Evolutionary conservation across 2,888 invertebrate species (phyloP).

Genomic region (Ceraclea dissimilis): DNA sequence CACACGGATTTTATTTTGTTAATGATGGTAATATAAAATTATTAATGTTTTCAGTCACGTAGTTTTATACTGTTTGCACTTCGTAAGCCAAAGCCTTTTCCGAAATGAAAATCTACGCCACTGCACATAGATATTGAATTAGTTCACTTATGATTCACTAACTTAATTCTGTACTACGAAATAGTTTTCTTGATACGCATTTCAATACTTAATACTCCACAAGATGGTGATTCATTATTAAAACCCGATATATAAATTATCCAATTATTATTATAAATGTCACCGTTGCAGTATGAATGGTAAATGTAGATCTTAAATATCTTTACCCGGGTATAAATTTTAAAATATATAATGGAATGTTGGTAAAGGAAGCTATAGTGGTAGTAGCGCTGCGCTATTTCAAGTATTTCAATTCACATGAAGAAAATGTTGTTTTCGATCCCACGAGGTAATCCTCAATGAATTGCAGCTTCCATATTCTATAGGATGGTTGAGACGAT

Average conservation of each 20-base stretch:
- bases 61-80: too few relatives aligned
- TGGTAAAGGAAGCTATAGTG: neutral
- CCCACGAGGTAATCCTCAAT: neutral
- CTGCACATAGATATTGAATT: too few relatives aligned
- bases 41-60: too few relatives aligned
- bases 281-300: neutral
- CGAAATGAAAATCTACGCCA: too few relatives aligned
- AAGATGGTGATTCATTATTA: too few relatives aligned
- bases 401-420: conserved; percentile 1
- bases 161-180: too few relatives aligned
- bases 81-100: too few relatives aligned
- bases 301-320: neutral
- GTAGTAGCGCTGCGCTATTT: neutral
- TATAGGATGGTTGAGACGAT: neutral
- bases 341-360: neutral
- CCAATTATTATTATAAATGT: neutral
- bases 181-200: too few relatives aligned
- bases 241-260: neutral
- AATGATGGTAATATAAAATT: too few relatives aligned
- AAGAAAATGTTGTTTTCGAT: neutral
- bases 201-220: too few relatives aligned
- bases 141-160: too few relatives aligned
- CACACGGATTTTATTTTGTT: too few relatives aligned
- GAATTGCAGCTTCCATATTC: neutral
- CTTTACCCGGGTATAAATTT: neutral